Conservation (phyloP, 2,113 vertebrate species). For the Takifugu flavidus region DNA sequence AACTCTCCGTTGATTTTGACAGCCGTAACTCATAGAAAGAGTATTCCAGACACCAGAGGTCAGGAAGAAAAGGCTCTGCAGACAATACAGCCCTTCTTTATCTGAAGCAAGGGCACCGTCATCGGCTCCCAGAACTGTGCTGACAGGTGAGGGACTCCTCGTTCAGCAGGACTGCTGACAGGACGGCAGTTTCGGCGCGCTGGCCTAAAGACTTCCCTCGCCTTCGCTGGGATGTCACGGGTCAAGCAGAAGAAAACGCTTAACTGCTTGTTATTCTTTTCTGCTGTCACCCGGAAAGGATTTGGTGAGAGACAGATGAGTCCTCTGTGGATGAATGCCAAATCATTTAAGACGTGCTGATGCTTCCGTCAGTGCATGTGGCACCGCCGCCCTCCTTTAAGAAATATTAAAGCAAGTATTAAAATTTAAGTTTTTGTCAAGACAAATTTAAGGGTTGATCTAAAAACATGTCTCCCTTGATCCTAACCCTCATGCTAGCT, state of each 20-base stretch:
- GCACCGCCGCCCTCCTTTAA: conserved; percentile 29
- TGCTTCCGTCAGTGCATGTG: conserved; percentile 18
- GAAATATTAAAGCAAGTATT: conserved; percentile 26
- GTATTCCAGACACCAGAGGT: no score
- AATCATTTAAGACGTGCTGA: conserved; percentile 36
- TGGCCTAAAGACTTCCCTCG: conserved; percentile 25
- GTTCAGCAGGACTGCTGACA: conserved; percentile 54
- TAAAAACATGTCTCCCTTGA: conserved; percentile 31
- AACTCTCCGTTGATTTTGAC: no score
- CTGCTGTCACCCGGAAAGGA: conserved; percentile 42
- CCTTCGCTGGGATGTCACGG: conserved; percentile 47
- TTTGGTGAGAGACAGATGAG: conserved; percentile 62
- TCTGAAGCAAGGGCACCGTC: conserved; percentile 20
- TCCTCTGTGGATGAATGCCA: conserved; percentile 37
- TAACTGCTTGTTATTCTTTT: conserved; percentile 64
- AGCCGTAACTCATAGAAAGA: no score
- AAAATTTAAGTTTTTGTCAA: no score
- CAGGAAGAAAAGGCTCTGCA: no score
- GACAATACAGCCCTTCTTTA: conserved; percentile 30
- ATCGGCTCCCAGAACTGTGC: conserved; percentile 23
- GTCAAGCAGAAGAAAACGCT: conserved; percentile 63
- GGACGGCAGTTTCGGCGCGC: conserved; percentile 29
- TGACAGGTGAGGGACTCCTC: conserved; percentile 56
- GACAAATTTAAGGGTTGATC: no score
- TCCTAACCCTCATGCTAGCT: neutral